These are phyloP conservation scores for Drosophila sechellia DNA, from an alignment of 1,140 invertebrate species.

Conservation along the genomic window DNA sequence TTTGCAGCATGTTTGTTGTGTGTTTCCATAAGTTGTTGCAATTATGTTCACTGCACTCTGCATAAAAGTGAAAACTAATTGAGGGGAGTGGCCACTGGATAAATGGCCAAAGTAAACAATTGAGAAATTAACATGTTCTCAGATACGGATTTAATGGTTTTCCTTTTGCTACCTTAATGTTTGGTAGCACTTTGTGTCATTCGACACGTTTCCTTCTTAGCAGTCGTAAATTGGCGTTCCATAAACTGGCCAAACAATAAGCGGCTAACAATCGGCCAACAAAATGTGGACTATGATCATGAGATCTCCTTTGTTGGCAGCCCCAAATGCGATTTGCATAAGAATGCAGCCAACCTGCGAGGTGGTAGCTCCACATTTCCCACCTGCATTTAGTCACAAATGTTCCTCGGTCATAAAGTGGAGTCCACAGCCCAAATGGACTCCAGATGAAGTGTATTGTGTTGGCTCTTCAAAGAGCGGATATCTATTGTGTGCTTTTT, in stretches of 20 bases:
- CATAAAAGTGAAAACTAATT: slow-evolving; percentile 59
- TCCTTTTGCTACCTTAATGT: slow-evolving; percentile 52
- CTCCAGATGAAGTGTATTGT: slow-evolving; percentile 36
- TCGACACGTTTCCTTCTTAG: slow-evolving; percentile 40
- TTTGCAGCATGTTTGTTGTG: slow-evolving; percentile 74
- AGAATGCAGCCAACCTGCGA: slow-evolving; percentile 67
- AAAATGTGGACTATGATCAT: slow-evolving; percentile 57
- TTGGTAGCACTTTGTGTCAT: slow-evolving; percentile 54
- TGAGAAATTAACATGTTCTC: slow-evolving; percentile 56
- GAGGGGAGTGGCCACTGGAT: not conserved
- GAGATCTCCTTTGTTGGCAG: slow-evolving; percentile 37
- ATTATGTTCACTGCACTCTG: slow-evolving; percentile 61
- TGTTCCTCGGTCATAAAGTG: slow-evolving; percentile 49
- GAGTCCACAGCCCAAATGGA: slow-evolving; percentile 28
- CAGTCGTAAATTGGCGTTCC: slow-evolving; percentile 63
- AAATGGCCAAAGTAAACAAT: slow-evolving; percentile 6
- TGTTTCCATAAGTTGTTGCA: slow-evolving; percentile 77
- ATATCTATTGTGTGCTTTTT: slow-evolving; percentile 49
- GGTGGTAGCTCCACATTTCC: slow-evolving; percentile 42
- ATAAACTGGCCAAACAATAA: slow-evolving; percentile 62
- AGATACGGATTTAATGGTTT: slow-evolving; percentile 37
- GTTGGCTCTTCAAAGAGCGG: slow-evolving; percentile 8
- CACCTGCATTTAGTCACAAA: slow-evolving; percentile 40
- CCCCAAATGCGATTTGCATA: slow-evolving; percentile 63
- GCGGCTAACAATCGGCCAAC: slow-evolving; percentile 70